Conservation (phyloP, 2,113 vertebrate species). For the Dasyornis broadbenti region DNA sequence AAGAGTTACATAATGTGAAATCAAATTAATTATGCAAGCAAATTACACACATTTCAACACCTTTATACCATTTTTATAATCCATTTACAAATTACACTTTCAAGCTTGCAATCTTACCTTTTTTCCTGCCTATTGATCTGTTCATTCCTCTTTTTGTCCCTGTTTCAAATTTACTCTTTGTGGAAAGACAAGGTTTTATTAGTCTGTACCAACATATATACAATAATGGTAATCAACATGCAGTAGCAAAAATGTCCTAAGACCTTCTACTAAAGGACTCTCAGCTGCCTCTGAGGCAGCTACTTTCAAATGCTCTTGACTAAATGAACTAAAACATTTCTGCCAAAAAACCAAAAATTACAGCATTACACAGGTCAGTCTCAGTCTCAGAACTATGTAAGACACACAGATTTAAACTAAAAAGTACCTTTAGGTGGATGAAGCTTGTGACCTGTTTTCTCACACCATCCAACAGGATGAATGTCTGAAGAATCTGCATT, state of each 20-base stretch:
- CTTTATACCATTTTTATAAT: background rate
- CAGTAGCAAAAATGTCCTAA: background rate
- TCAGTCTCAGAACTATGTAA: background rate
- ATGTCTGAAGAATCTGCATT: slow-evolving; percentile 83
- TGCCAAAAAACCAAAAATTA: background rate
- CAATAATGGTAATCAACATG: background rate
- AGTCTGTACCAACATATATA: background rate
- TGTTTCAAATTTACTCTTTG: background rate
- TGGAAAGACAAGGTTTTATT: background rate
- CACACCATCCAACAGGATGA: slow-evolving; percentile 85
- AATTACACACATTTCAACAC: background rate
- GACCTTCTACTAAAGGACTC: background rate
- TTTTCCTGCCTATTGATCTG: background rate
- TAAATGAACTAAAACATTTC: background rate
- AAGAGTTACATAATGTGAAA: background rate
- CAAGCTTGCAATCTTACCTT: background rate
- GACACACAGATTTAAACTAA: background rate
- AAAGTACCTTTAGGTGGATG: slow-evolving; percentile 82
- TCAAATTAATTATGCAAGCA: background rate
- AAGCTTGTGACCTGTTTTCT: slow-evolving; percentile 85
- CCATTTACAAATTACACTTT: background rate
- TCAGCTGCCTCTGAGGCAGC: background rate
- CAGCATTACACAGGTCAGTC: background rate
- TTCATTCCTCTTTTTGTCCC: background rate
- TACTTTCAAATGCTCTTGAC: background rate